Base-by-base conservation (phyloP, 1,140 invertebrate species). In the Nixonia krombeini region DNA sequence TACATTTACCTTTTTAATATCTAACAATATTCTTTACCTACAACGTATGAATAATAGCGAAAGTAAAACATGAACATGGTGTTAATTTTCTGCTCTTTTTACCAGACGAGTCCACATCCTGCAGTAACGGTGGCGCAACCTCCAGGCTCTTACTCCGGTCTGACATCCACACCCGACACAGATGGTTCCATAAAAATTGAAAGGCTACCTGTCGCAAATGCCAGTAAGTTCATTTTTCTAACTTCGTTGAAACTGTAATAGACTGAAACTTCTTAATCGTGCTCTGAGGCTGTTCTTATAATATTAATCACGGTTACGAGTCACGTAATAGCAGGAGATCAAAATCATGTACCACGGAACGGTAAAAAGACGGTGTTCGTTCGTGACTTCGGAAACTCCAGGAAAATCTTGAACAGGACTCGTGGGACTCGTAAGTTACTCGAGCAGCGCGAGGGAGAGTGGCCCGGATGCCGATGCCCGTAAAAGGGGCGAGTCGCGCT, bases 111-210 rank as follows among this genome's bases (percentile, higher is more conserved):
- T 82, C 82, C 87, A 63, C 87, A 87, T 75, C 75, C 83, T 49
- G 76, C 79, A 51, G 83, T 84, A 52, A 80, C 81, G 68, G 81
- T 82, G 50, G 76, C 78, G 55, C 82, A 83, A 75, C 78, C 73
- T 42, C 80, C 80, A 70, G 81, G 78, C 62, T 84, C 82, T 40
- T 87, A 87, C 49, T 68, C 85, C 25, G 86, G 80, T 29, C 73
- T 87, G 13, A 80, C 85, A 23, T 81, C 86, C 7, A 82, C 85
- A 28, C 77, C 86, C n/a, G 86, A 87, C 50, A 87, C 85, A 33
- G 86, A 86, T 57, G 87, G 86, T 35, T 81, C 86, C 18, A 85
- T 88, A 23, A 89, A 88, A 83, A 82, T 88, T 51, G 87, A 89
- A 76, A 87, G 87, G 81, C 76, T 88, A 81, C 79, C 84, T 52